phyloP scores from a whole-genome alignment of 2,888 invertebrate genomes.

The Tortricodes alternella region DNA sequence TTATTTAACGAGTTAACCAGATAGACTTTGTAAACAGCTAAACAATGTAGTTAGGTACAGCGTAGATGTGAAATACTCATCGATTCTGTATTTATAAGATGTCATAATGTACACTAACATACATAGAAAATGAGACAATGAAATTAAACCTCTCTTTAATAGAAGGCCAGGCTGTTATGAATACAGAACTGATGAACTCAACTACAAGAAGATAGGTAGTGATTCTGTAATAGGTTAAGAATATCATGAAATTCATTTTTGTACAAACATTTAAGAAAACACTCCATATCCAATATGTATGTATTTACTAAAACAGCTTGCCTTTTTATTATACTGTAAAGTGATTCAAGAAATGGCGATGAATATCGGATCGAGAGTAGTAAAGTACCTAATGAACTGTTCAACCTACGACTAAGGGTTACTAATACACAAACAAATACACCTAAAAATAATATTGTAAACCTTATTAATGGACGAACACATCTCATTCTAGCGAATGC shows the following conservation, averaged over 20 bases:
- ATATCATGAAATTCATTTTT: slow-evolving; percentile 20
- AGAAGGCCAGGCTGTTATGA: slow-evolving; percentile 1
- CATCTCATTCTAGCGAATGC: slow-evolving; percentile 80
- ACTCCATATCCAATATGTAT: slow-evolving; percentile 8
- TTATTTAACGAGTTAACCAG: slow-evolving; percentile 68
- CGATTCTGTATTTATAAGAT: slow-evolving; percentile 12
- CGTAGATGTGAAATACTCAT: slow-evolving; percentile 42
- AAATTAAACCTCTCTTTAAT: not conserved
- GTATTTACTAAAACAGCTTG: not conserved
- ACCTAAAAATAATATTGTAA: slow-evolving; percentile 70
- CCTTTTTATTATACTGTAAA: not conserved
- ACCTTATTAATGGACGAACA: slow-evolving; percentile 80
- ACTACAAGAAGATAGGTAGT: slow-evolving; percentile 43
- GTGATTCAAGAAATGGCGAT: not conserved
- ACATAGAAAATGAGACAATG: not conserved
- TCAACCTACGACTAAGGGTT: slow-evolving; percentile 51
- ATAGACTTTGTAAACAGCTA: slow-evolving; percentile 77
- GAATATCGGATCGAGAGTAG: slow-evolving; percentile 13
- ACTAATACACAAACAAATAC: slow-evolving; percentile 69
- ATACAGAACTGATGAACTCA: slow-evolving; percentile 11
- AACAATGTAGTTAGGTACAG: slow-evolving; percentile 59
- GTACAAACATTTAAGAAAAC: slow-evolving; percentile 23
- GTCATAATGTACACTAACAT: not conserved
- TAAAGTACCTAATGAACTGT: slow-evolving; percentile 42
- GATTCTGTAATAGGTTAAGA: slow-evolving; percentile 47